Evolutionary conservation across 2,888 invertebrate genomes (phyloP).

Genomic region (Hypomecis atomaria): DNA sequence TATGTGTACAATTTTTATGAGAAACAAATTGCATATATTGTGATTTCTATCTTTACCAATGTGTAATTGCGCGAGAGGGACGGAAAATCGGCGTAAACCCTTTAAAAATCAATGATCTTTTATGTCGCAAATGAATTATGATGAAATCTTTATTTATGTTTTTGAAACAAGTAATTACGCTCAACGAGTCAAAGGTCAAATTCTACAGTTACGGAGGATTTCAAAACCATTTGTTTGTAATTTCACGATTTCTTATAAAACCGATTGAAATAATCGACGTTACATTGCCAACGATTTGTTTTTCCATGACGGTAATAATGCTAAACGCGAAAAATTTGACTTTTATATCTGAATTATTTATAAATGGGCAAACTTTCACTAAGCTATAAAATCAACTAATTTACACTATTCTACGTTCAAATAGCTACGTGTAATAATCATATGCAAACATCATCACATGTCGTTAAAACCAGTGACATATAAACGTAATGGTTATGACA

Average conservation of each 20-base stretch:
- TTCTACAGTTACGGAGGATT: slow-evolving; percentile 1
- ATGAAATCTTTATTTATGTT: slow-evolving; percentile 5
- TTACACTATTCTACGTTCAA: too few species aligned
- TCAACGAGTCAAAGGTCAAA: background rate
- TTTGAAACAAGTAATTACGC: slow-evolving; percentile 1
- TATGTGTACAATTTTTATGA: too few species aligned
- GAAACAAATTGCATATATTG: too few species aligned
- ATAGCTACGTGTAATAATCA: too few species aligned
- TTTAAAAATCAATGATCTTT: background rate
- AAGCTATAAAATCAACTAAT: too few species aligned
- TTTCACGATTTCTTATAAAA: slow-evolving; percentile 3
- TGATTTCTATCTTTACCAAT: too few species aligned
- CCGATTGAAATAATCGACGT: slow-evolving; percentile 3
- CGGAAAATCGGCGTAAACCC: too few species aligned
- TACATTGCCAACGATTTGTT: background rate
- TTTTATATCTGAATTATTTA: slow-evolving; percentile 2
- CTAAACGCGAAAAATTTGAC: background rate
- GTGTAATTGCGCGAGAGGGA: too few species aligned
- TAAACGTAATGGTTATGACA: background rate
- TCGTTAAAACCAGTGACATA: background rate
- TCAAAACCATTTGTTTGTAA: slow-evolving; percentile 5
- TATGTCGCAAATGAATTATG: slow-evolving; percentile 10
- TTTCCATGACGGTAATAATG: slow-evolving; percentile 2
- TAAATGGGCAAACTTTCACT: slow-evolving; percentile 14
- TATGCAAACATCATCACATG: background rate